Evolutionary conservation across 2,797 vertebrate species (phyloP).

Genomic region (Clarias pachynema): DNA sequence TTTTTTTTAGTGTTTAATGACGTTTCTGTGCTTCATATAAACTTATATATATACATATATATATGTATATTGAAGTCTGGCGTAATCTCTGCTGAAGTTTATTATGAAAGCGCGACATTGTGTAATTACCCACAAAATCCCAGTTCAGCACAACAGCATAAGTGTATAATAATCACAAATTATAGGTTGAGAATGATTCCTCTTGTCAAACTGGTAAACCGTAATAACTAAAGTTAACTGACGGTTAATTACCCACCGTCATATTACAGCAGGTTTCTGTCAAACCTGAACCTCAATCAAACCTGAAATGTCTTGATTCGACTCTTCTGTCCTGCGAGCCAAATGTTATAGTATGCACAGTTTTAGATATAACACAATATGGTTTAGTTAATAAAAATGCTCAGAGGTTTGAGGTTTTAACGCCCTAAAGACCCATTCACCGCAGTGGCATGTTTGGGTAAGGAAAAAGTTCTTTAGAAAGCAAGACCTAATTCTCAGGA

Average conservation of each 20-base stretch:
- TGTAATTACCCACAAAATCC: background rate
- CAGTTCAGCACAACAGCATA: background rate
- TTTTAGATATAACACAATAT: background rate
- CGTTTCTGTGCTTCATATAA: background rate
- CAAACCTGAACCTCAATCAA: background rate
- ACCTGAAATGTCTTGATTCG: background rate
- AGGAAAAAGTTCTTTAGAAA: background rate
- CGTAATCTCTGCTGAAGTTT: background rate
- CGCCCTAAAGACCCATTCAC: background rate
- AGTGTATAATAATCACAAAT: background rate
- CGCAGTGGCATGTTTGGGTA: accelerated
- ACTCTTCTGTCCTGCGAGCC: background rate
- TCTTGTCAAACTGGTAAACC: background rate
- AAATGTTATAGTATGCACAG: background rate
- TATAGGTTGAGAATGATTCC: background rate
- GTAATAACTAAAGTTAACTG: background rate
- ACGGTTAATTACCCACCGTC: too few relatives aligned
- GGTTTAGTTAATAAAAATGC: too few relatives aligned
- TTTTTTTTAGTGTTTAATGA: background rate
- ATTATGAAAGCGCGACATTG: background rate
- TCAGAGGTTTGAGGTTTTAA: background rate
- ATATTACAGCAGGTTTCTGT: background rate
- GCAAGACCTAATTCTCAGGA: background rate
- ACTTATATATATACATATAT: background rate
- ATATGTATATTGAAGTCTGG: too few relatives aligned